Evolutionary conservation across 2,888 invertebrate species (phyloP).

Genomic region (Eugnorisma glareosa): DNA sequence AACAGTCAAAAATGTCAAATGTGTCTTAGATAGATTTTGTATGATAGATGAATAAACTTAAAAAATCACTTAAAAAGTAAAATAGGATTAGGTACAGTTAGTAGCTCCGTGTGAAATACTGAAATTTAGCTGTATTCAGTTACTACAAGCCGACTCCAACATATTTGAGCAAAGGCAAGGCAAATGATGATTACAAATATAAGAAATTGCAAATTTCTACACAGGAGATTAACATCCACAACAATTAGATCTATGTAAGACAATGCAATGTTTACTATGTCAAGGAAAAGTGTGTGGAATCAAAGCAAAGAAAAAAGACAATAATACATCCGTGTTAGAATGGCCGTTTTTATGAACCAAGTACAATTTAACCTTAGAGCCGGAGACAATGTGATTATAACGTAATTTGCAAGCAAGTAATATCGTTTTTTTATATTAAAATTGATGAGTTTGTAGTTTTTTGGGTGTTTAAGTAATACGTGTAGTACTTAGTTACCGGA

Average conservation of each 20-base stretch:
- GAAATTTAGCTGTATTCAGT: not conserved
- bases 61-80: not conserved
- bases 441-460: slow-evolving; percentile 47
- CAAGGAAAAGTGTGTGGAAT: slow-evolving; percentile 31
- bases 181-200: not conserved
- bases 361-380: slow-evolving; percentile 50
- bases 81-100: not conserved
- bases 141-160: not conserved
- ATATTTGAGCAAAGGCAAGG: not conserved
- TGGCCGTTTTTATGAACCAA: slow-evolving; percentile 39
- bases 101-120: not conserved
- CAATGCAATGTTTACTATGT: slow-evolving; percentile 11
- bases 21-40: no score
- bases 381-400: slow-evolving; percentile 60
- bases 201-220: not conserved
- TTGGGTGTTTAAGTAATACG: slow-evolving; percentile 25
- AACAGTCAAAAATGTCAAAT: no score
- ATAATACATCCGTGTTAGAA: slow-evolving; percentile 61
- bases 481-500: not conserved
- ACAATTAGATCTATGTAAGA: not conserved
- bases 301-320: slow-evolving; percentile 32
- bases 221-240: not conserved
- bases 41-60: not conserved
- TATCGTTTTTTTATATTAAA: slow-evolving; percentile 45
- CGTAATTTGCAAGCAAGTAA: slow-evolving; percentile 53